Evolutionary conservation across 1,140 invertebrate species (phyloP).

Genomic region (Rhizoglyphus robini): DNA sequence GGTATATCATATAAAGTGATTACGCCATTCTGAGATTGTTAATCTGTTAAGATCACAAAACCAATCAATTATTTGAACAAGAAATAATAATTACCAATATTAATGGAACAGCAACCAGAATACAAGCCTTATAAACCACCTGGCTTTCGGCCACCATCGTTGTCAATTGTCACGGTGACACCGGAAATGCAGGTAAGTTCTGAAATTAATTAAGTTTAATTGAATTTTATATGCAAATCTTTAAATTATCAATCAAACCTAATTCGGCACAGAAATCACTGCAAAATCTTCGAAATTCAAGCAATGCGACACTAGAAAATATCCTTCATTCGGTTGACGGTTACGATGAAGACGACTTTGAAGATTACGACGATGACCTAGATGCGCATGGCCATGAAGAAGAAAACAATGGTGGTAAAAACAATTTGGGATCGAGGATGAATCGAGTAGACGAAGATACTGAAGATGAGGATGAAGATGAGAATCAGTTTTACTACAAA

Average conservation of each 20-base stretch:
- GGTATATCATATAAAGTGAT: too few species aligned
- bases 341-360: neutral
- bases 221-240: neutral
- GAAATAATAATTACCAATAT: too few species aligned
- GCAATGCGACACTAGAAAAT: neutral
- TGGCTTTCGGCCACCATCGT: conserved; percentile 13
- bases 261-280: conserved; percentile 2
- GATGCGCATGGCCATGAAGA: neutral
- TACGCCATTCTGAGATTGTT: too few species aligned
- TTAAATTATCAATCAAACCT: neutral
- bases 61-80: too few species aligned
- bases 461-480: neutral
- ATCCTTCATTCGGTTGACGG: neutral
- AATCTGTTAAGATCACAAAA: too few species aligned
- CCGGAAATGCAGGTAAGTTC: neutral
- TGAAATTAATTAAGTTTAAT: neutral
- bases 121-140: too few species aligned
- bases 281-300: neutral
- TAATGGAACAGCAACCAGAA: too few species aligned
- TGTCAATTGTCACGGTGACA: conserved; percentile 15
- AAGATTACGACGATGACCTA: neutral
- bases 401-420: too few species aligned
- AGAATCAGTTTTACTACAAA: neutral
- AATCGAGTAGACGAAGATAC: neutral
- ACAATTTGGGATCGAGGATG: too few species aligned